These are phyloP conservation scores for Lineus longissimus DNA, from an alignment of 1,140 invertebrate genomes.

Conservation along the genomic window DNA sequence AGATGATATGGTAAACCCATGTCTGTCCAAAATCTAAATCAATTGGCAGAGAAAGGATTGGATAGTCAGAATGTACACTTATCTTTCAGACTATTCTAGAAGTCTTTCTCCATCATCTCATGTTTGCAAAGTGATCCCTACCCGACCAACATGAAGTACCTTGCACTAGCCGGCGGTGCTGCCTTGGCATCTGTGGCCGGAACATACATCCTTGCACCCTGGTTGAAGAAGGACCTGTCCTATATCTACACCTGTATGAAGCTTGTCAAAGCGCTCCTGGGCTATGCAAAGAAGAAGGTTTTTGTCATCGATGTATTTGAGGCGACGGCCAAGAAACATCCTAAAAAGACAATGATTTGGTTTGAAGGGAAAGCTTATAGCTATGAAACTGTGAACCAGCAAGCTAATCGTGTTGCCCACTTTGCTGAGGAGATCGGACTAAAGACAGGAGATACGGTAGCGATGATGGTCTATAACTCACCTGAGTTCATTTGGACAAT, in stretches of 20 bases:
- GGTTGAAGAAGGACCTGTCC: neutral
- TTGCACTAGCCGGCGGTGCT: too few relatives aligned
- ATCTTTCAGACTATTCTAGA: too few relatives aligned
- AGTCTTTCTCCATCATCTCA: too few relatives aligned
- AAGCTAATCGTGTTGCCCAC: conserved; percentile 37
- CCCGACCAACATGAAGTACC: too few relatives aligned
- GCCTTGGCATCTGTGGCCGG: too few relatives aligned
- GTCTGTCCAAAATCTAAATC: too few relatives aligned
- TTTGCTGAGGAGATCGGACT: conserved; percentile 25
- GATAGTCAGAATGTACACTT: too few relatives aligned
- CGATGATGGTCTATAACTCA: conserved; percentile 36
- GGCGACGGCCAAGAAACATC: conserved; percentile 41
- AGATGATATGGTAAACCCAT: too few relatives aligned
- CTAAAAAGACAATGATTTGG: neutral
- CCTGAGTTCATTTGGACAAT: conserved; percentile 44
- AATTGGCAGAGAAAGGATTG: too few relatives aligned
- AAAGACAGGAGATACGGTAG: conserved; percentile 28
- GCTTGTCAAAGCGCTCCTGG: neutral
- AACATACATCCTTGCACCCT: neutral
- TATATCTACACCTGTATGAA: neutral
- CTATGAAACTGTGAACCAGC: conserved; percentile 32
- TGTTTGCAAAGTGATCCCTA: too few relatives aligned
- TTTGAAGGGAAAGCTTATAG: conserved; percentile 24
- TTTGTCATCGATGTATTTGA: neutral
- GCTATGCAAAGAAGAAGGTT: neutral